Evolutionary conservation across 2,888 invertebrate species (phyloP).

Genomic region (Oxyscelio sp.): DNA sequence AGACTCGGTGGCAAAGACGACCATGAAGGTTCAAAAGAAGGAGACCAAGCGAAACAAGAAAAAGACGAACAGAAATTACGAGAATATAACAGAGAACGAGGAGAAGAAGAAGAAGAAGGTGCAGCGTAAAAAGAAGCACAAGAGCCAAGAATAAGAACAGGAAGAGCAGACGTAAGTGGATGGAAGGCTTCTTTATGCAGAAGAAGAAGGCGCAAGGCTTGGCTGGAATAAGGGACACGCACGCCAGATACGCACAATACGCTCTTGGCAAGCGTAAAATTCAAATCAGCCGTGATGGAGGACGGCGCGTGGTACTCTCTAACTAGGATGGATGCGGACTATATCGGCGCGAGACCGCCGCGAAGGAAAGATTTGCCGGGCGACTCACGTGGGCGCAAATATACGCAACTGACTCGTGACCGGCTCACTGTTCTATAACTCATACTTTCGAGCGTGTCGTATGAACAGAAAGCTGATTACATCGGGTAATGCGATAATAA

Average conservation of each 20-base stretch:
- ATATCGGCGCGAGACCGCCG: constrained; percentile 48
- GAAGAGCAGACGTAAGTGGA: not conserved
- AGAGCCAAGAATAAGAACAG: not conserved
- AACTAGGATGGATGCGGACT: constrained; percentile 81
- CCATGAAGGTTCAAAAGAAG: constrained; percentile 75
- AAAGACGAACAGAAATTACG: constrained; percentile 37
- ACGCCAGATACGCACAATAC: constrained; percentile 80
- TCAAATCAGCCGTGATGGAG: constrained; percentile 82
- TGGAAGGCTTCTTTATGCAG: constrained; percentile 5
- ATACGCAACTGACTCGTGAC: constrained; percentile 68
- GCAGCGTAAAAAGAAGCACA: constrained; percentile 19
- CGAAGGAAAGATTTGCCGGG: constrained; percentile 72
- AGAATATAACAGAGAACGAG: not conserved
- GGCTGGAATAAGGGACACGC: constrained; percentile 58
- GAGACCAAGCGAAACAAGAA: constrained; percentile 43
- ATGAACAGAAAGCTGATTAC: constrained; percentile 47
- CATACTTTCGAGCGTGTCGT: constrained; percentile 27
- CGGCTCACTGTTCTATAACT: constrained; percentile 55
- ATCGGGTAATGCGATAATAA: constrained; percentile 47
- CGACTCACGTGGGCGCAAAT: constrained; percentile 76
- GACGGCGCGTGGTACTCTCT: constrained; percentile 80
- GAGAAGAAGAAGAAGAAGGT: not conserved
- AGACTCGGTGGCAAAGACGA: constrained; percentile 77
- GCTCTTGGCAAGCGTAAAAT: constrained; percentile 83
- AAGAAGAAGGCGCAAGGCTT: constrained; percentile 9